Percentiles rank a stretch among this genome's conserved stretches.
Evolutionary conservation across 2,888 invertebrate species (phyloP).

Genomic region (Eueremaeus valkanovi): DNA sequence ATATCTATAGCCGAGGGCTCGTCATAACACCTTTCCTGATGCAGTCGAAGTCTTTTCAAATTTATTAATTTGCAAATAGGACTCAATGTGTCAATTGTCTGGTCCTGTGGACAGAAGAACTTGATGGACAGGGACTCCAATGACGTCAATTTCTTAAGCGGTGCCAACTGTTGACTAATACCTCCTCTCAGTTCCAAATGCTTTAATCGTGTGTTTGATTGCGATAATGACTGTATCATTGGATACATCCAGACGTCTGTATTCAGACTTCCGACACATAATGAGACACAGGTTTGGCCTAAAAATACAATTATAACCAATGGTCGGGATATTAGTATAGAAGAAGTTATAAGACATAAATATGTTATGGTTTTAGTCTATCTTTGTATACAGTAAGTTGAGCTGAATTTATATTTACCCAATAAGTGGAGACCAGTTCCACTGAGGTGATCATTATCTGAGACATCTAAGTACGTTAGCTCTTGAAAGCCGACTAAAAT

Average conservation of each 20-base stretch:
- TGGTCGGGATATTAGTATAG: no score
- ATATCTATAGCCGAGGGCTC: not conserved
- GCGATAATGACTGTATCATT: not conserved
- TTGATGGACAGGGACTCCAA: not conserved
- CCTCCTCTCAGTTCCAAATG: conserved; percentile 16
- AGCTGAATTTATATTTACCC: no score
- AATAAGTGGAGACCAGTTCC: not conserved
- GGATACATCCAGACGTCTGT: not conserved
- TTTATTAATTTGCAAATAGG: conserved; percentile 1
- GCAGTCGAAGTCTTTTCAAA: not conserved
- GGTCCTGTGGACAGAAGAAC: conserved; percentile 27
- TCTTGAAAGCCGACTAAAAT: not conserved
- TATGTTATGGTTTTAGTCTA: no score
- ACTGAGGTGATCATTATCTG: not conserved
- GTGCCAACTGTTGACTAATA: not conserved
- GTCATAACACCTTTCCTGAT: conserved; percentile 35
- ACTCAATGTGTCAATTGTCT: not conserved
- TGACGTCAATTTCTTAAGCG: not conserved
- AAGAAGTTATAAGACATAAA: no score
- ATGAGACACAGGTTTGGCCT: not conserved
- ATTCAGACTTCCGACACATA: conserved; percentile 29
- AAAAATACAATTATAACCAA: not conserved
- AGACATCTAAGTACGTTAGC: not conserved
- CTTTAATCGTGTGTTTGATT: not conserved
- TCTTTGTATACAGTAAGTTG: no score